phyloP scores from a whole-genome alignment of 2,888 invertebrate species.

The Pollenia angustigena region DNA sequence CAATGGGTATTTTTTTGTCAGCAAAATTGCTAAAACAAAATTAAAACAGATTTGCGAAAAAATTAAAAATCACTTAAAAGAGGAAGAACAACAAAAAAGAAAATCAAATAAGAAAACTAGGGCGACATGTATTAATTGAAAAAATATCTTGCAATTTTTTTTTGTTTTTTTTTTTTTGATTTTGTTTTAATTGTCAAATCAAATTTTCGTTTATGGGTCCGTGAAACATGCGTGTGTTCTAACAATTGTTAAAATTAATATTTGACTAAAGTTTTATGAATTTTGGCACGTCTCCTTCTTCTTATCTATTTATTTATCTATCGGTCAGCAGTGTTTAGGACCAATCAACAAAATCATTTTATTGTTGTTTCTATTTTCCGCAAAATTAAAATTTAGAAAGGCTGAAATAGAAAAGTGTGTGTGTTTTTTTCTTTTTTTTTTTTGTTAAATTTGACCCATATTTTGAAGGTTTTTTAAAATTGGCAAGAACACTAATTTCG shows the following conservation, averaged over 20 bases:
- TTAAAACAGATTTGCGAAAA: slow-evolving; percentile 15
- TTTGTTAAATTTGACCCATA: slow-evolving; percentile 18
- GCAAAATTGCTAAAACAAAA: not conserved
- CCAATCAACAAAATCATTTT: not conserved
- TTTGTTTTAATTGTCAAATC: not conserved
- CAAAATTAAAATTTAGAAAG: not conserved
- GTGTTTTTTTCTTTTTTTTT: no score
- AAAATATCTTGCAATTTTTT: slow-evolving; percentile 18
- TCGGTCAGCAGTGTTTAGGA: not conserved
- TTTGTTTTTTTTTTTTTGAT: no score
- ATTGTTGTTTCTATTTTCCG: not conserved
- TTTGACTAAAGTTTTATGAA: slow-evolving; percentile 16
- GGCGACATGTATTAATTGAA: not conserved
- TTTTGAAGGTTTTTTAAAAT: not conserved
- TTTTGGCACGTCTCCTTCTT: slow-evolving; percentile 21
- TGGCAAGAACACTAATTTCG: not conserved
- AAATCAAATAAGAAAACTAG: not conserved
- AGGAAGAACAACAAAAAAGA: not conserved
- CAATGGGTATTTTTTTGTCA: not conserved
- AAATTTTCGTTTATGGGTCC: slow-evolving; percentile 10
- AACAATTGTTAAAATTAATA: not conserved
- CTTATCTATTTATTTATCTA: not conserved
- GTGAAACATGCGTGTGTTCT: not conserved
- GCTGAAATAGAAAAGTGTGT: no score
- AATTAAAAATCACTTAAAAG: slow-evolving; percentile 2